phyloP scores from a whole-genome alignment of 2,113 vertebrate species.

The Nesoenas mayeri region DNA sequence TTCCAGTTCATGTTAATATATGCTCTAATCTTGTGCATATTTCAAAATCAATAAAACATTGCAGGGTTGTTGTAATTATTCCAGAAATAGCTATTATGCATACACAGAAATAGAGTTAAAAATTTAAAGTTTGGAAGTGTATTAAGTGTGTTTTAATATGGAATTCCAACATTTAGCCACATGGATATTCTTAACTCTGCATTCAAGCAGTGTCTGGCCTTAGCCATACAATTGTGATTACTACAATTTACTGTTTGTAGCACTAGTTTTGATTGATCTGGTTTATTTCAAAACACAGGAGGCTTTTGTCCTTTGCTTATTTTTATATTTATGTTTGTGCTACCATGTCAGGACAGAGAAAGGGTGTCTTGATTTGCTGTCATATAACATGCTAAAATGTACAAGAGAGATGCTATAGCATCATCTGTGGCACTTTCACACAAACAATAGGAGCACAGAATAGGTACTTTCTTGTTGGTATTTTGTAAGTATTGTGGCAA shows the following conservation, averaged over 20 bases:
- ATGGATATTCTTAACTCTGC: not conserved
- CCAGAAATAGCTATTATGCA: not conserved
- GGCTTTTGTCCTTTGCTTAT: not conserved
- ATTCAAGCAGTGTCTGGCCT: not conserved
- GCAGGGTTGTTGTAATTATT: not conserved
- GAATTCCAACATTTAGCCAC: not conserved
- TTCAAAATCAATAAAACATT: constrained; percentile 4
- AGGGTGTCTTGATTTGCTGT: not conserved
- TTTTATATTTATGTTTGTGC: not conserved
- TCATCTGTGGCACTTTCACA: not conserved
- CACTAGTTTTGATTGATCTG: not conserved
- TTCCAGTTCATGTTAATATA: not conserved
- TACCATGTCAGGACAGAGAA: not conserved
- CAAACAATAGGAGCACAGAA: not conserved
- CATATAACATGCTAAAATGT: not conserved
- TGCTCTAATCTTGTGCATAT: not conserved
- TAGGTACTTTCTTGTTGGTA: not conserved
- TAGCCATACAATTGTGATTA: not conserved
- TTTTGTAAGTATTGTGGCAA: not conserved
- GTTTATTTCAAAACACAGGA: not conserved
- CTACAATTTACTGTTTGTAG: not conserved
- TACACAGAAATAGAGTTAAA: not conserved
- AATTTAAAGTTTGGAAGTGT: not conserved
- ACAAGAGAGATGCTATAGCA: not conserved
- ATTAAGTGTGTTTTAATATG: not conserved